A percentile compares a stretch with the other conserved stretches of the same genome.
Evolutionary conservation across 2,888 invertebrate species (phyloP).

Genomic region (Thecocarcelia acutangulata): DNA sequence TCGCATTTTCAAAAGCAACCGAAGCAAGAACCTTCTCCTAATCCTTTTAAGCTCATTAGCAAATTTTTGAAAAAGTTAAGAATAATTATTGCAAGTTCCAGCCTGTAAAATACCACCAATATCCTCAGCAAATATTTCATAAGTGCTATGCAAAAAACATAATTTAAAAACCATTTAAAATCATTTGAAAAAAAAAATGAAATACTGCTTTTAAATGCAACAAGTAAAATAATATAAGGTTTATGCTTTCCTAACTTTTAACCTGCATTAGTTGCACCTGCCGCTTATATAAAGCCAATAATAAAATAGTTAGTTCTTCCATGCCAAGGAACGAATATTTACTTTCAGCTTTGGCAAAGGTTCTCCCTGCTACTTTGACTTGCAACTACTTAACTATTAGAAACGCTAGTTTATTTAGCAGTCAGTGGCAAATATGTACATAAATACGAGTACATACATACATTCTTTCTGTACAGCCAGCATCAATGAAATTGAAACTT

Average conservation of each 20-base stretch:
- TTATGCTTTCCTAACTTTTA: conserved; percentile 10
- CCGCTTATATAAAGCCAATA: conserved; percentile 40
- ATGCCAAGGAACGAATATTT: conserved; percentile 27
- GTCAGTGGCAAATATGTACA: neutral
- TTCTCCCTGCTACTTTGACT: conserved; percentile 6
- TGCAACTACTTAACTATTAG: conserved; percentile 52
- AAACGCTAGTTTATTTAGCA: conserved; percentile 50
- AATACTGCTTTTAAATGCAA: conserved; percentile 22
- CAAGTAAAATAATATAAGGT: neutral
- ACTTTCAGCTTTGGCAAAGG: conserved; percentile 12
- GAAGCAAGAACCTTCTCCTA: no score
- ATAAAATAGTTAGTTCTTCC: conserved; percentile 43
- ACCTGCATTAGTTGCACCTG: conserved; percentile 56
- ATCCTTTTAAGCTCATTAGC: no score
- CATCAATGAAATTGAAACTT: conserved; percentile 38
- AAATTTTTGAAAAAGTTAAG: no score
- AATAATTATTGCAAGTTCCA: conserved; percentile 25
- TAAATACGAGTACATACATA: no score
- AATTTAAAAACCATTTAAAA: conserved; percentile 53
- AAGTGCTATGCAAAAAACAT: neutral
- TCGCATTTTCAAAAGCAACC: no score
- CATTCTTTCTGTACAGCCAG: conserved; percentile 22
- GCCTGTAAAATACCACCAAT: conserved; percentile 37
- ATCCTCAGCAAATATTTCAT: conserved; percentile 26
- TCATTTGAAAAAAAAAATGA: conserved; percentile 56